Evolutionary conservation across 2,113 vertebrate species (phyloP).

Genomic region (Trematomus loennbergii): DNA sequence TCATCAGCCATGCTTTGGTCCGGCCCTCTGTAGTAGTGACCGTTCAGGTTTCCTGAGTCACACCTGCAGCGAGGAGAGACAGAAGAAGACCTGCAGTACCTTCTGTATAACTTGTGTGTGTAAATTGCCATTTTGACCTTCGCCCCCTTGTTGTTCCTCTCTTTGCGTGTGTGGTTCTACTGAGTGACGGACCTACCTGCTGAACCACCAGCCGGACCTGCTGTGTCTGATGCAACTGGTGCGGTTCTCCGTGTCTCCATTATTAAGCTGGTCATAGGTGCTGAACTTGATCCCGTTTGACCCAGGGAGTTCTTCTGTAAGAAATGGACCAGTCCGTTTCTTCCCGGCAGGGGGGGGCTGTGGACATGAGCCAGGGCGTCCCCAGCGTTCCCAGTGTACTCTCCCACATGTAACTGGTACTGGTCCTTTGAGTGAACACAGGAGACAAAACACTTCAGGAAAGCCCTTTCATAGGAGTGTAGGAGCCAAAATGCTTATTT

Average conservation of each 20-base stretch:
- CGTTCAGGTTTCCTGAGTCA: constrained; percentile 91
- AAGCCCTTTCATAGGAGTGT: neutral
- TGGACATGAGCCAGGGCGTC: constrained; percentile 34
- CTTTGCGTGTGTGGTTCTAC: neutral
- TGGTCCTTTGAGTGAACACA: constrained; percentile 54
- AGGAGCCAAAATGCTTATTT: too few species aligned
- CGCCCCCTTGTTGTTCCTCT: neutral
- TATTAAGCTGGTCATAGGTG: constrained; percentile 63
- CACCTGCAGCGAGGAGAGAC: constrained; percentile 82
- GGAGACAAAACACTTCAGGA: neutral
- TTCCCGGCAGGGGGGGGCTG: neutral
- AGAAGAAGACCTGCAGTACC: neutral
- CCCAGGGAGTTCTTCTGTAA: too few species aligned
- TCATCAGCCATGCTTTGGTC: constrained; percentile 84
- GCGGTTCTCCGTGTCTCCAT: neutral
- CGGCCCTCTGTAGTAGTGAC: constrained; percentile 86
- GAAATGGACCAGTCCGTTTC: neutral
- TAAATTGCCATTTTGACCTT: neutral
- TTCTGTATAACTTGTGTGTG: neutral
- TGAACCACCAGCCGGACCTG: constrained; percentile 79
- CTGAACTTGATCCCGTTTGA: constrained; percentile 65
- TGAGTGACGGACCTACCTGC: constrained; percentile 50
- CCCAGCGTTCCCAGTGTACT: constrained; percentile 66
- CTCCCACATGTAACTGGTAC: constrained; percentile 74
- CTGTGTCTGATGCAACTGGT: constrained; percentile 59